These are phyloP conservation scores for Iselma pallidipennis DNA, from an alignment of 2,888 invertebrate species.

Conservation along the genomic window DNA sequence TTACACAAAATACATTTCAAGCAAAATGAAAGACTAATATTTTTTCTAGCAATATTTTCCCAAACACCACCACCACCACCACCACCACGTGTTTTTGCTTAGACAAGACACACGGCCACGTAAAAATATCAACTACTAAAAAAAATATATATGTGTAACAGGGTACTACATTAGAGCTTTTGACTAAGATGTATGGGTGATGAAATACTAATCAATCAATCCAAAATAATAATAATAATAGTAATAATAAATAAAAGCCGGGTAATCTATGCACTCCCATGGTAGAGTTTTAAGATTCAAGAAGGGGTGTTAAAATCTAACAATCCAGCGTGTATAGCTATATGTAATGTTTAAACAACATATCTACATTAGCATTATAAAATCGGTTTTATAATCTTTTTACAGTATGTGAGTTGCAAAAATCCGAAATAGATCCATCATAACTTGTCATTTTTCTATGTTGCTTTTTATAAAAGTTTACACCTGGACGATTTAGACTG, in stretches of 20 bases:
- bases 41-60: constrained; percentile 52
- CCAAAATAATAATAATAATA: constrained; percentile 2
- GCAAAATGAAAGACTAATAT: constrained; percentile 57
- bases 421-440: constrained; percentile 48
- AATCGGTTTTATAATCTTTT: constrained; percentile 37
- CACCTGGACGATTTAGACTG: constrained; percentile 44
- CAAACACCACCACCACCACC: constrained; percentile 17
- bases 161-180: constrained; percentile 5
- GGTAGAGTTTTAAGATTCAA: constrained; percentile 12
- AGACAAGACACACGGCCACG: constrained; percentile 40
- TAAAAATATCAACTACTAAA: constrained; percentile 1
- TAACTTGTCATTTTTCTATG: constrained; percentile 48
- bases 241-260: constrained; percentile 5
- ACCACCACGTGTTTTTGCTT: constrained; percentile 49
- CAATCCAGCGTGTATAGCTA: constrained; percentile 44
- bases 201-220: constrained; percentile 24
- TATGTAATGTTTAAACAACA: constrained; percentile 55
- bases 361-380: constrained; percentile 50
- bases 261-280: constrained; percentile 26
- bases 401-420: constrained; percentile 28
- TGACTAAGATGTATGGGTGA: constrained; percentile 37
- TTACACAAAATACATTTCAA: constrained; percentile 55
- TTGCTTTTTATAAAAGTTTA: constrained; percentile 35
- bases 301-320: constrained; percentile 44
- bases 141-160: neutral